Base-by-base conservation (phyloP, 1,140 invertebrate species). In the Oreohelix idahoensis region DNA sequence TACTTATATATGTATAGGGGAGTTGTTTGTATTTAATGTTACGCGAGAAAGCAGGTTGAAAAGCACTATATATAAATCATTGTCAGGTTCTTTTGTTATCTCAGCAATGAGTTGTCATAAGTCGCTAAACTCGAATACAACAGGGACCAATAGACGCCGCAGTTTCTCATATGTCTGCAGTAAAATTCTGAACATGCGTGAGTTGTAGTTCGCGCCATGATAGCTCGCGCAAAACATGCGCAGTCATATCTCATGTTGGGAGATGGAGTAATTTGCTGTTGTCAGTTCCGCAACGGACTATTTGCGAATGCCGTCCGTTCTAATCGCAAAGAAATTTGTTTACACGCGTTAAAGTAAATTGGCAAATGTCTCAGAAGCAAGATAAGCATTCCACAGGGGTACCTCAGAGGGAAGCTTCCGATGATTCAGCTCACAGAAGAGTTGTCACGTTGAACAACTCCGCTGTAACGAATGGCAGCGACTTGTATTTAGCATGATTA, bases 241-340 rank as follows among this genome's bases (percentile, higher is more conserved):
- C 63, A 32, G 63, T 66, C 23, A 66, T 66, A 66, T 66, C 29
- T 66, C 63, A 66, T 66, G 63, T 32, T 2, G 2, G 20, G 63
- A 8, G 63, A 66, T 66, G 63, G 63, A 32, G 63, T n/a, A 66
- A 66, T 66, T 66, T 66, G 63, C 63, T 66, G 63, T 66, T 66
- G 63, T 66, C 63, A 66, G 63, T 66, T 66, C 51, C 63, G 63
- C 29, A 66, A 66, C 63, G 63, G 63, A 66, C 63, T 66, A 66
- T 66, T 66, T 66, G 17, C 63, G n/a, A 66, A 32, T 66, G 63
- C 63, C 63, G 63, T 35, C 29, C n/a, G 17, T 66, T 66, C 63
- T 66, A 32, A 66, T 17, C 1, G 63, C 63, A 23, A 32, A 35
- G 29, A 66, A 66, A 66, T 66, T 66, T 66, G 63, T 66, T 66